A percentile compares a stretch with the other conserved stretches of the same genome.
Conservation (phyloP, 2,113 vertebrate species). For the Crotalus viridis region DNA sequence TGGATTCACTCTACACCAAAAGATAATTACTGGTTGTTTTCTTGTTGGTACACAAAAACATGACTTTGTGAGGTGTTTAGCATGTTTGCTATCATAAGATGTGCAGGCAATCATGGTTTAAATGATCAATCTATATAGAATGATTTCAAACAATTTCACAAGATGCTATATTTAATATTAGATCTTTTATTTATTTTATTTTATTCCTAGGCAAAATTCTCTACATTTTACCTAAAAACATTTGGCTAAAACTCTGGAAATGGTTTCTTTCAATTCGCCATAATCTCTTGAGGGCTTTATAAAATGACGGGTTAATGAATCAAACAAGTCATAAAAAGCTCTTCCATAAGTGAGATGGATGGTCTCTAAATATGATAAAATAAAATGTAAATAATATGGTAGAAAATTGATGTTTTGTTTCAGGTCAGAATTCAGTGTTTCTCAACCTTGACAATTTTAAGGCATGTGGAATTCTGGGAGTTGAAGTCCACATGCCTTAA, state of each 20-base stretch:
- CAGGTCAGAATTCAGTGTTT: neutral
- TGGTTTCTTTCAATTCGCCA: neutral
- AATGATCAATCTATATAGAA: neutral
- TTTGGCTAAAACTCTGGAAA: neutral
- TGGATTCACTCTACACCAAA: neutral
- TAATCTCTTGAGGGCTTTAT: neutral
- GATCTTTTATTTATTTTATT: neutral
- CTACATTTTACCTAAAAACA: neutral
- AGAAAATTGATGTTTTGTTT: neutral
- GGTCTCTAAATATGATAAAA: neutral
- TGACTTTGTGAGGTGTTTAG: neutral
- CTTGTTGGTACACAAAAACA: neutral
- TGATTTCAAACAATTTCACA: neutral
- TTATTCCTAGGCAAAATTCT: neutral
- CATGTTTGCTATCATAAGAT: neutral
- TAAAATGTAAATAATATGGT: neutral
- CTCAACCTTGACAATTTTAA: too few species aligned
- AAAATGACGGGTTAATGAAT: neutral
- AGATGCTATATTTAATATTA: neutral
- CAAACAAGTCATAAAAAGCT: neutral
- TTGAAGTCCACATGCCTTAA: too few species aligned
- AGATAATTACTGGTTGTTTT: neutral
- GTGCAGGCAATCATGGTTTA: neutral
- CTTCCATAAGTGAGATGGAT: neutral
- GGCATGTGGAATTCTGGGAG: too few species aligned